Base-by-base conservation (phyloP, 2,797 vertebrate genomes). In the Neosilurus mollespiculum region DNA sequence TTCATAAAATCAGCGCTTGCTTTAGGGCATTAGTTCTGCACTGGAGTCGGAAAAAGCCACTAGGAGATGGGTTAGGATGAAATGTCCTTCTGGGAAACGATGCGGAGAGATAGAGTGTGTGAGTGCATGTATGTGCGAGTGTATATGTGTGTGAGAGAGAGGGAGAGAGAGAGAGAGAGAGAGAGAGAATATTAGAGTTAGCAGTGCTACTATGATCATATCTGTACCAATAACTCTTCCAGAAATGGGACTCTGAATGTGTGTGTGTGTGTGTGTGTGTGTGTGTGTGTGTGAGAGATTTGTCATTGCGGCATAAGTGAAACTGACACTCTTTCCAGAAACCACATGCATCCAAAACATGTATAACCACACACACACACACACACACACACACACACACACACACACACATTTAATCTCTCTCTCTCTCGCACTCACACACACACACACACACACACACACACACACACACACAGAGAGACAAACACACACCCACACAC, bases 11-110 rank as follows among this genome's bases (percentile, higher is more conserved):
- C 83, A 78, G 86, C 83, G 84, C 20, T 66, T 84, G 89, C 89
- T 89, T 88, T 61, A 7, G 61, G 22, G 83, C 88, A 85, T 91
- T 90, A 91, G 90, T 87, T 88, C 80, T 89, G 89, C 88, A 91
- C 92, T 92, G 90, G 90, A 86, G 51, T 69, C 15, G 78, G 83
- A 84, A 86, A 83, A 53, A 69, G 9, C 81, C 80, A 81, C 85
- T 90, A 89, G 90, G 89, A 81, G 79, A 66, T 43, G 59, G 76
- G 20, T 24, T 64, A 9, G 58, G 24, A 78, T 64, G 76, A 78
- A 49, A 78, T 78, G 76, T 78, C 56, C 62, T 78, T 62, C 59
- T 62, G 58, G 37, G 49, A 78, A n/a, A 12, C 37, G 24, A 24
- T 1, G 18, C 14, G 10, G 49, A 54, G 37, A 71, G n/a, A 51